Conservation (phyloP, 2,797 vertebrate species). For the Tragelaphus eurycerus region DNA sequence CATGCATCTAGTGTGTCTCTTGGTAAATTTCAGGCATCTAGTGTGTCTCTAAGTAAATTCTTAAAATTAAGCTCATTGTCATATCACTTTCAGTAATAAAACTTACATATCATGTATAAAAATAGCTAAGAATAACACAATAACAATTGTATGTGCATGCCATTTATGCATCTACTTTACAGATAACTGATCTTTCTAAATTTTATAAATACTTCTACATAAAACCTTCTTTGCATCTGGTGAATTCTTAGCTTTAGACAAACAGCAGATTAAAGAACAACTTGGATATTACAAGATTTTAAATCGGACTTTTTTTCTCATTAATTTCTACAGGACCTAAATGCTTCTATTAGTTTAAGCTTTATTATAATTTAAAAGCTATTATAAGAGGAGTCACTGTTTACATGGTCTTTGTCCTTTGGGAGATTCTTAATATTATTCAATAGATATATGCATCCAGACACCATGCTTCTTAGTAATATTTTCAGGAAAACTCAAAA, state of each 20-base stretch:
- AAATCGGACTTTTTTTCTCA: not conserved
- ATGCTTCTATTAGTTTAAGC: not conserved
- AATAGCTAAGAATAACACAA: not conserved
- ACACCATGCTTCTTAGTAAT: not conserved
- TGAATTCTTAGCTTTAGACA: not conserved
- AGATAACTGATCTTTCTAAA: not conserved
- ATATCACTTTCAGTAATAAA: not conserved
- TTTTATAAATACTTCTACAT: not conserved
- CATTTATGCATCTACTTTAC: not conserved
- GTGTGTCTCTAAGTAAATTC: not conserved
- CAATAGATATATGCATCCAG: not conserved
- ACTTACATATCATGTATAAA: not conserved
- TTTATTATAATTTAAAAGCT: not conserved
- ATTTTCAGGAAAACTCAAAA: conserved; percentile 26
- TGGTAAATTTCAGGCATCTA: not conserved
- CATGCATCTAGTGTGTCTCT: not conserved
- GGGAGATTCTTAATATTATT: not conserved
- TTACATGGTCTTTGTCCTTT: not conserved
- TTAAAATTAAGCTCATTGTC: not conserved
- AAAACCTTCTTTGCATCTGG: not conserved
- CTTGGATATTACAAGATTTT: not conserved
- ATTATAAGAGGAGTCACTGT: not conserved
- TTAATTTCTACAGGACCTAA: not conserved
- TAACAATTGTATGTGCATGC: not conserved
- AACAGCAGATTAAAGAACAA: not conserved